Percentiles rank a stretch among this genome's conserved stretches.
These are phyloP conservation scores for Limosa lapponica DNA, from an alignment of 2,797 vertebrate genomes.

Conservation along the genomic window DNA sequence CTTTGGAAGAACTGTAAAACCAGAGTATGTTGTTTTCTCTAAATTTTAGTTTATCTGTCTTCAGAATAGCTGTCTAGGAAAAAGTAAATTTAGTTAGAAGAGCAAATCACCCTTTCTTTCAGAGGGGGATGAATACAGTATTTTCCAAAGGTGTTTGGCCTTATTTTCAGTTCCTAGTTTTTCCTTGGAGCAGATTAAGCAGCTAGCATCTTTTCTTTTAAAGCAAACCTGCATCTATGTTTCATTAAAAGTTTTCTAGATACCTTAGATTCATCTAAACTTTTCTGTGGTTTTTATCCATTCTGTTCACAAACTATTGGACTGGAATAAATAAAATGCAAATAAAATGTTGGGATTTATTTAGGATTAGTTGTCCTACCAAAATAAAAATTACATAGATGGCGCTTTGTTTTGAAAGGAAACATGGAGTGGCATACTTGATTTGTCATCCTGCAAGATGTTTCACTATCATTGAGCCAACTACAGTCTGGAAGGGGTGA, in stretches of 20 bases:
- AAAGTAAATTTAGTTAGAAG: not conserved
- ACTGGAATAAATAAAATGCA: too few relatives aligned
- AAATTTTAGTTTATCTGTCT: not conserved
- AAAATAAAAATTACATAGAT: not conserved
- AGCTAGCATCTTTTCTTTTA: not conserved
- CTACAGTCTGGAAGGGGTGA: not conserved
- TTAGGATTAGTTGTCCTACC: not conserved
- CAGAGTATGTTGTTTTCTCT: too few relatives aligned
- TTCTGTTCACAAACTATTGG: not conserved
- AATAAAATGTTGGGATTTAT: not conserved
- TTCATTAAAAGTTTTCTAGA: not conserved
- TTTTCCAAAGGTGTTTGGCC: not conserved
- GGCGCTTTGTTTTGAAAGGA: not conserved
- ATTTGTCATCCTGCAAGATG: not conserved
- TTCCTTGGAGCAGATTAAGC: not conserved
- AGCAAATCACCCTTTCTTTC: not conserved
- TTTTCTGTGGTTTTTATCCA: not conserved
- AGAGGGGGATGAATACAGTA: not conserved
- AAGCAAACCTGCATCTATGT: not conserved
- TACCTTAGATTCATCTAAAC: not conserved
- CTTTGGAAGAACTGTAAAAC: too few relatives aligned
- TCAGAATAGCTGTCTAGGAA: not conserved
- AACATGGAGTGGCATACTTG: not conserved
- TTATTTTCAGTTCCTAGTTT: not conserved
- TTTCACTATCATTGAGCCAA: not conserved